phyloP scores from a whole-genome alignment of 1,140 invertebrate genomes.

The Megalonaias nervosa region DNA sequence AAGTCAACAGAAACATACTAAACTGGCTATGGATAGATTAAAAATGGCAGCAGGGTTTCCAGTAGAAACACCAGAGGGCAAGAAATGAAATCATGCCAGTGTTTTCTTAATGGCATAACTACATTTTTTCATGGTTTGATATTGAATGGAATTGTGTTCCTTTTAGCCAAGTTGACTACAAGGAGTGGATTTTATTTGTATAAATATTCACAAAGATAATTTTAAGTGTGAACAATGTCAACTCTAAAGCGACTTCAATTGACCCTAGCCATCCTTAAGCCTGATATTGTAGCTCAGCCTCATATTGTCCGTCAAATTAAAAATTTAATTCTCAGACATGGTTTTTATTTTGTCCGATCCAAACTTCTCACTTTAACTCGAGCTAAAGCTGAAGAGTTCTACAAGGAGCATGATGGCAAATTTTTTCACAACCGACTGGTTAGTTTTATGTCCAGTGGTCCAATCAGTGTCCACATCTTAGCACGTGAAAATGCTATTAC shows the following conservation, averaged over 20 bases:
- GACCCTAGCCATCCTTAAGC: constrained; percentile 67
- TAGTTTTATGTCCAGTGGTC: constrained; percentile 91
- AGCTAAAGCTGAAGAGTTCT: constrained; percentile 83
- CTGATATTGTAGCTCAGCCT: constrained; percentile 62
- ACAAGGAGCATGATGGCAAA: constrained; percentile 85
- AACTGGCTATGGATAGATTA: no score
- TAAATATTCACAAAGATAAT: no score
- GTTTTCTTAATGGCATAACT: no score
- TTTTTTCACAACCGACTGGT: constrained; percentile 91
- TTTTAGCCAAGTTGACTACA: no score
- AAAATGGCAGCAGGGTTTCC: no score
- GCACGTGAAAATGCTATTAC: constrained; percentile 82
- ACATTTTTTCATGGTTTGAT: no score
- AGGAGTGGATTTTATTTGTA: no score
- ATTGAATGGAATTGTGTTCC: no score
- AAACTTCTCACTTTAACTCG: constrained; percentile 77
- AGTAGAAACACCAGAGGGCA: no score
- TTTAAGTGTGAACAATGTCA: no score
- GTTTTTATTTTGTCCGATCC: constrained; percentile 83
- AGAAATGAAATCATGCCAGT: no score
- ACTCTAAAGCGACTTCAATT: constrained; percentile 36
- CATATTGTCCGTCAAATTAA: constrained; percentile 61
- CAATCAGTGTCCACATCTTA: constrained; percentile 84
- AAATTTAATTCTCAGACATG: constrained; percentile 79
- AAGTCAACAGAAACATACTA: no score